A percentile compares a stretch with the other conserved stretches of the same genome.
phyloP scores from a whole-genome alignment of 2,797 vertebrate genomes.

The Phoeniculus purpureus region DNA sequence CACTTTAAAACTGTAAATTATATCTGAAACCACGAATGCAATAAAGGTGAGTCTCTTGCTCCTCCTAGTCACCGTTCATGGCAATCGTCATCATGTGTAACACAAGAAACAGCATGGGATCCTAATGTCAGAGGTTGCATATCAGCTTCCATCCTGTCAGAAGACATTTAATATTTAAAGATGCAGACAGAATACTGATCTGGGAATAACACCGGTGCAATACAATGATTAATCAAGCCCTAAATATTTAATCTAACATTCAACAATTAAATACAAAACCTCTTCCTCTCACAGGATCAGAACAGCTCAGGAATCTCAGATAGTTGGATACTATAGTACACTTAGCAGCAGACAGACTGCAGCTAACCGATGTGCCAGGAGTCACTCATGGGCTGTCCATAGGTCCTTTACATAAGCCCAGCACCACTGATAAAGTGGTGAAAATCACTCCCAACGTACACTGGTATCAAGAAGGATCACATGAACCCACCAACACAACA shows the following conservation, averaged over 20 bases:
- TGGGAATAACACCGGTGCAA: neutral
- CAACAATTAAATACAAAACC: neutral
- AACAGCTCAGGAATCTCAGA: neutral
- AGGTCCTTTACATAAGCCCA: too few species aligned
- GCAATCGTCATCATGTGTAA: conserved; percentile 32
- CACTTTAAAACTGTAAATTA: neutral
- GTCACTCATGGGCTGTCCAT: neutral
- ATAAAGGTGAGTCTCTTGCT: conserved; percentile 49
- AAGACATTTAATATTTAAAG: conserved; percentile 42
- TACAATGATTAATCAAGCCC: neutral
- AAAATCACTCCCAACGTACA: neutral
- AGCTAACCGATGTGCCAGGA: fast-evolving
- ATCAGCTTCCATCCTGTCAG: conserved; percentile 13
- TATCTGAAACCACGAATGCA: conserved; percentile 6
- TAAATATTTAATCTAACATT: conserved; percentile 6
- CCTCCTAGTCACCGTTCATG: conserved; percentile 24
- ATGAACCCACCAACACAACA: fast-evolving
- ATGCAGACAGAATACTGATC: neutral
- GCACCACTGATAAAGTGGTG: neutral
- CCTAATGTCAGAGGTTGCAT: conserved; percentile 12
- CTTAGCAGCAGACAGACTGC: neutral
- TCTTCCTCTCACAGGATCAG: neutral
- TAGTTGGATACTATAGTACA: neutral
- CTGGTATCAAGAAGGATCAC: neutral
- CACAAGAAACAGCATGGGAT: conserved; percentile 26